These are phyloP conservation scores for Pediacus dermestoides DNA, from an alignment of 2,888 invertebrate species.

Conservation along the genomic window DNA sequence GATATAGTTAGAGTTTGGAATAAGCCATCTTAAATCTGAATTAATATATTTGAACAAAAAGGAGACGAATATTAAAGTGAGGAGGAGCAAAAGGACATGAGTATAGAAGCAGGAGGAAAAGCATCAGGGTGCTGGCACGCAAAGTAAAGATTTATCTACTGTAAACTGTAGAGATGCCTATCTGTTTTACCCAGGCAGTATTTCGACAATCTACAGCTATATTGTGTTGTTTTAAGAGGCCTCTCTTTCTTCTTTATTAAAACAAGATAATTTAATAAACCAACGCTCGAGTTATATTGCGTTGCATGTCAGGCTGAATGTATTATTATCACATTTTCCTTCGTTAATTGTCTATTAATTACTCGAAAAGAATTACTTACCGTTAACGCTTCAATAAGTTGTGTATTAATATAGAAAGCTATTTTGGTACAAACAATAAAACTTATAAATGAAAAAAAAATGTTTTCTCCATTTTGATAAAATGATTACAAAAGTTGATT, in stretches of 20 bases:
- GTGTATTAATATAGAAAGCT: too few species aligned
- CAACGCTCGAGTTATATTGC: conserved; percentile 3
- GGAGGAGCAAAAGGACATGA: neutral
- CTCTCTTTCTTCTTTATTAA: conserved; percentile 17
- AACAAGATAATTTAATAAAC: conserved; percentile 12
- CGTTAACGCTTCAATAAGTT: too few species aligned
- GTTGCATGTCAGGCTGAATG: too few species aligned
- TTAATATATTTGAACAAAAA: neutral
- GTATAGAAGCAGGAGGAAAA: conserved; percentile 8
- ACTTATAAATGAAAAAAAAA: too few species aligned
- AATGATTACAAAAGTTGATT: too few species aligned
- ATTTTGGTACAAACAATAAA: too few species aligned
- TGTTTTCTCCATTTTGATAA: too few species aligned
- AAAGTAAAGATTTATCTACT: conserved; percentile 32
- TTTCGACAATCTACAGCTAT: conserved; percentile 12
- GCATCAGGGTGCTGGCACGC: conserved; percentile 24
- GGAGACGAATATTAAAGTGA: conserved; percentile 1
- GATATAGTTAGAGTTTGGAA: too few species aligned
- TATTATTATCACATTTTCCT: too few species aligned
- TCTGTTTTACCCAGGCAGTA: conserved; percentile 22
- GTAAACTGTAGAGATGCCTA: conserved; percentile 28
- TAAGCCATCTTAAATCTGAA: too few species aligned
- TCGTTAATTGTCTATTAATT: too few species aligned
- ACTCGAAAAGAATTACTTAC: too few species aligned
- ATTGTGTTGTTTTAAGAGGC: conserved; percentile 17